These are phyloP conservation scores for Hyperoplus immaculatus DNA, from an alignment of 2,797 vertebrate species.

Conservation along the genomic window DNA sequence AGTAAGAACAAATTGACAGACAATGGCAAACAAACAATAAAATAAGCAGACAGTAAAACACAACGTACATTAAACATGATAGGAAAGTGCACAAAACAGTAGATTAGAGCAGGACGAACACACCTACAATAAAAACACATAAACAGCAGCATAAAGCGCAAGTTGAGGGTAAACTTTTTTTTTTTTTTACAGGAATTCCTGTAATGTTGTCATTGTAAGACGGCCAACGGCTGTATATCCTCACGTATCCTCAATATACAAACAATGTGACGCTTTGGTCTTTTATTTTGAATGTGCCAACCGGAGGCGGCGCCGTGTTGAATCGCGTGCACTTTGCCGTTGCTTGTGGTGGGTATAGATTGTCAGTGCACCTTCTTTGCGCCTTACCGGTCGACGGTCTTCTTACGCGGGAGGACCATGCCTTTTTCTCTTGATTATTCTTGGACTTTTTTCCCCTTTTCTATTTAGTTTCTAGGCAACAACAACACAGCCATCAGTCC, in stretches of 20 bases:
- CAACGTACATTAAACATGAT: too few species aligned
- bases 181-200: too few species aligned
- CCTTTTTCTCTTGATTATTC: neutral
- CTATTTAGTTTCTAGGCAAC: constrained; percentile 18
- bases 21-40: too few species aligned
- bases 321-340: constrained; percentile 10
- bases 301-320: constrained; percentile 35
- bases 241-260: too few species aligned
- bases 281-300: constrained; percentile 65
- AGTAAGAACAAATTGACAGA: too few species aligned
- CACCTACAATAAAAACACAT: too few species aligned
- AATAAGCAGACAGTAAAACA: too few species aligned
- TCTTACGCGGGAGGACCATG: constrained; percentile 46
- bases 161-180: neutral
- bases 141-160: constrained; percentile 22
- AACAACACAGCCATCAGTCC: constrained; percentile 33
- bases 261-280: rapidly evolving
- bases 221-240: too few species aligned
- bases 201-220: too few species aligned
- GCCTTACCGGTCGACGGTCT: constrained; percentile 60
- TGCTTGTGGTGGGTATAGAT: constrained; percentile 26
- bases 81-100: too few species aligned
- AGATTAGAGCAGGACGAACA: too few species aligned
- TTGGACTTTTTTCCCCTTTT: neutral
- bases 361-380: constrained; percentile 65